Conservation (phyloP, 2,797 vertebrate genomes). For the Rhynchonycteris naso region DNA sequence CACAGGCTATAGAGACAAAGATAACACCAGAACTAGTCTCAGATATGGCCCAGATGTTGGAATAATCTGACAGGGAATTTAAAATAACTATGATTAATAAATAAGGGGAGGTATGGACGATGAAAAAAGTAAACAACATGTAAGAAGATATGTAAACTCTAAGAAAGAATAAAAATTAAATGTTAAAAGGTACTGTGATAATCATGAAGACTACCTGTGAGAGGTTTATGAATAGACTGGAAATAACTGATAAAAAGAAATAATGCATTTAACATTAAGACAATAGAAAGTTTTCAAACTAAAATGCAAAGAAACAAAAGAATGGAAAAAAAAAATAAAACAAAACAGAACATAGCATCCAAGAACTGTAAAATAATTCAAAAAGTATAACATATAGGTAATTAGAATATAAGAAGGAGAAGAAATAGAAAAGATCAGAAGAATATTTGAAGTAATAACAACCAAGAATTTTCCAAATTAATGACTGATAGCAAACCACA, state of each 20-base stretch:
- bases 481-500: background rate
- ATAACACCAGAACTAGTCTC: background rate
- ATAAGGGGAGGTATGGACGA: background rate
- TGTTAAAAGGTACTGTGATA: background rate
- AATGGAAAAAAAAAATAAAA: background rate
- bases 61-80: background rate
- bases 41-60: background rate
- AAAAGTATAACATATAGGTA: background rate
- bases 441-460: background rate
- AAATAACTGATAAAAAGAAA: conserved; percentile 9
- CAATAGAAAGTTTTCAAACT: background rate
- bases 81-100: background rate
- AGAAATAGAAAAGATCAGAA: background rate
- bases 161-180: conserved; percentile 4
- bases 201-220: background rate
- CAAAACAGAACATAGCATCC: background rate
- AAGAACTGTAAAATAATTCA: background rate
- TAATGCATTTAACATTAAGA: background rate
- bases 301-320: conserved; percentile 15
- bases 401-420: background rate
- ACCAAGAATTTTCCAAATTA: background rate
- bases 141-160: background rate
- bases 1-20: background rate
- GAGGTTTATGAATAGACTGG: background rate
- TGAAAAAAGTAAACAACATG: background rate